Evolutionary conservation across 2,797 vertebrate species (phyloP), one percentile per base, ranked within the genome.

Genomic region (Limnodromus scolopaceus): DNA sequence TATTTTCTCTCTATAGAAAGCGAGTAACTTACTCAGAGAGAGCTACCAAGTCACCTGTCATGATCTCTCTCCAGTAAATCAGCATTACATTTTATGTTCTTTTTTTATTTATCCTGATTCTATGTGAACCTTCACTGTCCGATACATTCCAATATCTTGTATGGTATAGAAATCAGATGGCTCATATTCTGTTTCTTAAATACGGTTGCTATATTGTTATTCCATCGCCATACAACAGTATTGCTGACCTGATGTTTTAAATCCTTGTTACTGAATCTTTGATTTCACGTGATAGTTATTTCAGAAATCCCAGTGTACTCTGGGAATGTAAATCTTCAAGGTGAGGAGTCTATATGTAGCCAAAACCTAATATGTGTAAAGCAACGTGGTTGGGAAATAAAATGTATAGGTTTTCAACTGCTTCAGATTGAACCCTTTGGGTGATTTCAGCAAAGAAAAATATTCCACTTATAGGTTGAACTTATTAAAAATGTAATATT

Each of bases 321-420:
- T 41, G 17, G 34, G 23, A 54, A 32, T 11, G 20, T 8, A 74
- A 57, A 38, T 70, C 43, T 66, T 77, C 74, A 78, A 45, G 22
- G 2, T 0, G 0, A 79, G 3, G 13, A 72, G 28, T 18, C 27
- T 63, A 48, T 18, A 25, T 5, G 18, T 9, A 72, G 6, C 10
- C 43, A 83, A 61, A 64, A 3, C 17, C 28, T 57, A 55, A 30
- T 16, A 16, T 2, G 32, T 85, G 24, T 43, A 76, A 41, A 76
- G 34, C 28, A 82, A 23, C 41, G 9, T 34, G 4, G 2, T 16
- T 70, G 11, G 16, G 13, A 45, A 14, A 55, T 45, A n/a, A 2
- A 64, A 55, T n/a, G 23, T 36, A 15, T 16, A 70, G 17, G 18
- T 9, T 83, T 79, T 38, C 25, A 69, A 64, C 4, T 2, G 1